phyloP scores from a whole-genome alignment of 2,888 invertebrate species.

The Chrysotoxum bicinctum region DNA sequence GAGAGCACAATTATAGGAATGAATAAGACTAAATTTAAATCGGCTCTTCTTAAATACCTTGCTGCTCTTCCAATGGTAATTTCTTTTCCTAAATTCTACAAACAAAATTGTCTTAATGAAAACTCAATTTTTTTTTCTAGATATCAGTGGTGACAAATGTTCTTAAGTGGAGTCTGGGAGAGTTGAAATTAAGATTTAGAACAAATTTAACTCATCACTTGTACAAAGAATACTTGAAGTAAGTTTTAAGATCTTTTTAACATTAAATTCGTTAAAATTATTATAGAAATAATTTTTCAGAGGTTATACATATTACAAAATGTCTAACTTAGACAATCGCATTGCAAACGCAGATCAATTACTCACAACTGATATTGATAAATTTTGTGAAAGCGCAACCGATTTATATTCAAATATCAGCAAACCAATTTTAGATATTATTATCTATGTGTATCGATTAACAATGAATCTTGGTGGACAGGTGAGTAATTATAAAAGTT shows the following conservation, averaged over 20 bases:
- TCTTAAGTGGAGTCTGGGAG: slow-evolving; percentile 96
- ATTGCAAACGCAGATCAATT: slow-evolving; percentile 98
- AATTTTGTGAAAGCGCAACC: slow-evolving; percentile 97
- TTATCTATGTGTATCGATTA: slow-evolving; percentile 95
- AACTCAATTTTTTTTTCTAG: slow-evolving; percentile 82
- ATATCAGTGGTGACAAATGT: slow-evolving; percentile 96
- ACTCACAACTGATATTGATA: slow-evolving; percentile 97
- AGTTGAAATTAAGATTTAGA: slow-evolving; percentile 94
- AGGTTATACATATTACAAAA: slow-evolving; percentile 97
- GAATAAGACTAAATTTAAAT: slow-evolving; percentile 89
- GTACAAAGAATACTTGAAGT: slow-evolving; percentile 96
- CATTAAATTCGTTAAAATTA: slow-evolving; percentile 8
- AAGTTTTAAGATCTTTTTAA: slow-evolving; percentile 80
- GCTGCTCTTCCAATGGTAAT: slow-evolving; percentile 93
- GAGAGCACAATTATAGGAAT: slow-evolving; percentile 97
- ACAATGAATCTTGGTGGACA: slow-evolving; percentile 92
- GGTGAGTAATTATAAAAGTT: slow-evolving; percentile 80
- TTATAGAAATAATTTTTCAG: slow-evolving; percentile 81
- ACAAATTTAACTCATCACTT: slow-evolving; percentile 93
- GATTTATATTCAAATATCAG: slow-evolving; percentile 98
- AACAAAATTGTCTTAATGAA: not conserved
- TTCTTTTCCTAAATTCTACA: slow-evolving; percentile 70
- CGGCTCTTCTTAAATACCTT: slow-evolving; percentile 89
- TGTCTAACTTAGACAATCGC: slow-evolving; percentile 96
- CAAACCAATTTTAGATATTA: slow-evolving; percentile 96